A percentile compares a stretch with the other conserved stretches of the same genome.
Conservation (phyloP, 2,797 vertebrate genomes). For the Tadarida brasiliensis region DNA sequence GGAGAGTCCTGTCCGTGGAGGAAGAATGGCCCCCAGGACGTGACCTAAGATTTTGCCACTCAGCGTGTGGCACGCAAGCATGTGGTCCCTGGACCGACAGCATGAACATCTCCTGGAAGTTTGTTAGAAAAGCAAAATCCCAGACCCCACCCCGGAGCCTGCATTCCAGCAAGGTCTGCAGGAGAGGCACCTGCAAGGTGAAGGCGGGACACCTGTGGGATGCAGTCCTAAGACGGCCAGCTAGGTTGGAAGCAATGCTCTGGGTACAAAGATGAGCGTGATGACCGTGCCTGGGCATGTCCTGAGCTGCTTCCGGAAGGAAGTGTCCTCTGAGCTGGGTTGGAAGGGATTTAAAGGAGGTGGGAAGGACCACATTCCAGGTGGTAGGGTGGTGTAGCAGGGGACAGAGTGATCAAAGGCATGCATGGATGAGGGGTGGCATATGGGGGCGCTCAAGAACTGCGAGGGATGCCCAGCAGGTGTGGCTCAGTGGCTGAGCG, state of each 20-base stretch:
- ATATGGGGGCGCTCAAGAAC: background rate
- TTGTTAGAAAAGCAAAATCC: background rate
- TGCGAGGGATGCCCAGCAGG: background rate
- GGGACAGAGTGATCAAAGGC: background rate
- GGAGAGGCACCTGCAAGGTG: background rate
- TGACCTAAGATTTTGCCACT: too few species aligned
- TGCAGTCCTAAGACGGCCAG: background rate
- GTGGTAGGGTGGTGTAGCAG: too few species aligned
- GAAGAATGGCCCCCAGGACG: background rate
- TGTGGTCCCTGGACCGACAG: background rate
- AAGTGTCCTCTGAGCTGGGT: background rate
- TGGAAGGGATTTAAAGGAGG: background rate
- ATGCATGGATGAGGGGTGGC: fast-evolving
- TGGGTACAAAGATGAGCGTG: background rate
- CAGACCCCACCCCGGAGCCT: background rate
- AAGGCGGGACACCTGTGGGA: background rate
- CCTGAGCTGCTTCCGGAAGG: background rate
- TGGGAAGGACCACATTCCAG: background rate
- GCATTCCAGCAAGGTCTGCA: background rate
- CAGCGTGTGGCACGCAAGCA: background rate
- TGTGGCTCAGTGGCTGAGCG: too few species aligned
- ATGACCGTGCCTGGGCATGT: background rate
- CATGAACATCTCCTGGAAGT: background rate
- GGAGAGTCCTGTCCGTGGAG: background rate
- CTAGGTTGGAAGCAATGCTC: background rate